phyloP scores from a whole-genome alignment of 2,113 vertebrate genomes.

The Equus quagga region DNA sequence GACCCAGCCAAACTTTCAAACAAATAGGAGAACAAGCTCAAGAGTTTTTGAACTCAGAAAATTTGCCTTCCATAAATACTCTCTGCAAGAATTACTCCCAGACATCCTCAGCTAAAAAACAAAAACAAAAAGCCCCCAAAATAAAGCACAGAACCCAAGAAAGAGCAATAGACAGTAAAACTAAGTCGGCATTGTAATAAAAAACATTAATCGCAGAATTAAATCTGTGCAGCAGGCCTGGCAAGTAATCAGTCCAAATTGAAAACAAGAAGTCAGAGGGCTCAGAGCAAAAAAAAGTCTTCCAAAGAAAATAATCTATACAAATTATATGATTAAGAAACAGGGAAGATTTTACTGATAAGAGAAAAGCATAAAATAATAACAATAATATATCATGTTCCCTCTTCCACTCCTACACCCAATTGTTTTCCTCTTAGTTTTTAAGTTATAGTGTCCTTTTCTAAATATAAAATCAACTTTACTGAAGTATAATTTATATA shows the following conservation, averaged over 20 bases:
- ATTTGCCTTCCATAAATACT: neutral
- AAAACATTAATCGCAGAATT: neutral
- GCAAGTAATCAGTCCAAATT: neutral
- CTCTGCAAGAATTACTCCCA: neutral
- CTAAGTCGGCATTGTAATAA: neutral
- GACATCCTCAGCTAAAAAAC: neutral
- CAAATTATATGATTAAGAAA: neutral
- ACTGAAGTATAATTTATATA: neutral
- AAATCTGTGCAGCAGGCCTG: neutral
- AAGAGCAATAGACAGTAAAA: neutral
- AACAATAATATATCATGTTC: neutral
- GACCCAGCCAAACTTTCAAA: neutral
- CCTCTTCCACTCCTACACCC: neutral
- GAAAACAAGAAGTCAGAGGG: neutral
- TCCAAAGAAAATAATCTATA: neutral
- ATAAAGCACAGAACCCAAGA: neutral
- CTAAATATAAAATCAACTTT: neutral
- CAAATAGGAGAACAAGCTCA: neutral
- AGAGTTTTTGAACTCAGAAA: conserved; percentile 9
- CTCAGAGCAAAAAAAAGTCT: neutral
- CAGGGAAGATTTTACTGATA: neutral
- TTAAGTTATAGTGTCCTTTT: neutral
- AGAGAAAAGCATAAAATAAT: neutral
- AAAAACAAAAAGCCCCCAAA: neutral
- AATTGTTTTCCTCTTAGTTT: neutral